phyloP scores from a whole-genome alignment of 2,113 vertebrate species.

The Megaceryle maxima region DNA sequence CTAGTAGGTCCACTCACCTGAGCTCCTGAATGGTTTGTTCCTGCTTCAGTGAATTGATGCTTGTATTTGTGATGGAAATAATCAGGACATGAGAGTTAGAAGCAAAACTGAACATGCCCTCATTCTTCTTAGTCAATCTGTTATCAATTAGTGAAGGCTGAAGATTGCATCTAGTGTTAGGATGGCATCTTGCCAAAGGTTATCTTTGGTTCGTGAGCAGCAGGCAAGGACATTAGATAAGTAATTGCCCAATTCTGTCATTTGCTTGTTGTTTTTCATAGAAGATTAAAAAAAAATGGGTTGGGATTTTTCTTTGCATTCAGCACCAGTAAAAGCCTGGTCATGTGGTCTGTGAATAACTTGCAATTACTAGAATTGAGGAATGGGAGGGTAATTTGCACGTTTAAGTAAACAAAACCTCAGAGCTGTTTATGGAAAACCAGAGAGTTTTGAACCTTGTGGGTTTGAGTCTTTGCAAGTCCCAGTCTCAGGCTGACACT shows the following conservation, averaged over 20 bases:
- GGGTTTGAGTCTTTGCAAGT: not conserved
- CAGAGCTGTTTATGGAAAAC: not conserved
- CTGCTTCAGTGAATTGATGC: not conserved
- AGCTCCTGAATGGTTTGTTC: not conserved
- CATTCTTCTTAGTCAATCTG: not conserved
- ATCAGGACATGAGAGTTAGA: not conserved
- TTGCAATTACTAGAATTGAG: not conserved
- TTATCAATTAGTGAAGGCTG: not conserved
- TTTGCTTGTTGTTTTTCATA: not conserved
- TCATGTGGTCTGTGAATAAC: not conserved
- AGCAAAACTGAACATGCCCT: not conserved
- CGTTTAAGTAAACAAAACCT: not conserved
- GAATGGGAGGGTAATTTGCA: not conserved
- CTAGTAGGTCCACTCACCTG: not conserved
- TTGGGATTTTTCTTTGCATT: not conserved
- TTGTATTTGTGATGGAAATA: not conserved
- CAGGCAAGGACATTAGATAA: not conserved
- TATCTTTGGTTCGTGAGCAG: not conserved
- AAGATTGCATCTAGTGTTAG: not conserved
- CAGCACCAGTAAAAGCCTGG: not conserved
- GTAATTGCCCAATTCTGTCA: not conserved
- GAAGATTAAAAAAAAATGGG: not conserved
- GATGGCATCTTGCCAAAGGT: not conserved
- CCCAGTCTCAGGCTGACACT: not conserved
- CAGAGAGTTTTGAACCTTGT: not conserved